Evolutionary conservation across 2,888 invertebrate species (phyloP), one percentile per base, ranked within the genome.

Genomic region (Eupithecia exiguata): DNA sequence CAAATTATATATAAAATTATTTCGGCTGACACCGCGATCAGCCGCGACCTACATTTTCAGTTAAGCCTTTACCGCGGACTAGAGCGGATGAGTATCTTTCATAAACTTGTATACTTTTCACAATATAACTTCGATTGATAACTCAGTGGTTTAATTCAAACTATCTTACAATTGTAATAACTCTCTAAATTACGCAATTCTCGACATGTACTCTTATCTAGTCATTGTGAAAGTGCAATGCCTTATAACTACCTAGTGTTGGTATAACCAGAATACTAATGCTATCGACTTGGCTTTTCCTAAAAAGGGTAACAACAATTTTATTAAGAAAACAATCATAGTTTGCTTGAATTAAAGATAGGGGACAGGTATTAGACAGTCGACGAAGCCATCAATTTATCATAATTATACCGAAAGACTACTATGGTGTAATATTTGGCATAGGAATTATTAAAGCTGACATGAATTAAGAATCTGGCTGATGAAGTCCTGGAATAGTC

Each of bases 221-320:
- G 62, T 18, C 62, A 62, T 62, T 62, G 62, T 62, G 62, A 62
- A 62, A 62, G 62, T 62, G 16, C 62, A 35, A 36, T 62, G 18
- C 35, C 62, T 7, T 18, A 62, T 18, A 36, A 62, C 30, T 18
- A 62, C 18, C 7, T 35, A 35, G 62, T 16, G n/a, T 18, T 21
- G 35, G 18, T 62, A 35, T 35, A 35, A 16, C 62, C 2, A 18
- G 62, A 62, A 62, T 62, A 62, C 30, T 62, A 62, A 62, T 18
- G 9, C 12, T 18, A 25, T 25, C 25, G 58, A 25, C 25, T 58
- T 14, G 12, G 25, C n/a, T 58, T 53, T 58, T 58, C n/a, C 21
- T 53, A 53, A 53, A 53, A 53, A 10, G 12, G 12, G 10, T 21
- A 53, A 53, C 7, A 46, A 46, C 7, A 16, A 43, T 16, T 43